These are phyloP conservation scores for Lordiphosa collinella DNA, from an alignment of 1,140 invertebrate genomes.

Conservation along the genomic window DNA sequence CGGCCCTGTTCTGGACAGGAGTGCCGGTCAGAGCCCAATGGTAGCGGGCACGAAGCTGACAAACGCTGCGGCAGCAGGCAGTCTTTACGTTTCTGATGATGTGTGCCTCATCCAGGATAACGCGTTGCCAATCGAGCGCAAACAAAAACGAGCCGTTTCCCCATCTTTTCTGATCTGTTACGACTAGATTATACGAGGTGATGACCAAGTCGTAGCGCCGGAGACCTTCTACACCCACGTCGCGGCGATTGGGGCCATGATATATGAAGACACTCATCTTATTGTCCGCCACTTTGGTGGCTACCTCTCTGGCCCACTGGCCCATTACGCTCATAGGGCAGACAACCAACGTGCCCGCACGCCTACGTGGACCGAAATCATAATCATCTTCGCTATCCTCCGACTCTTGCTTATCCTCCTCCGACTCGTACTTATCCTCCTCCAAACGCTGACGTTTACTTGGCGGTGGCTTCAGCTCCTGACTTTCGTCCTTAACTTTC, in stretches of 20 bases:
- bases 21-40: constrained; percentile 53
- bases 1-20: constrained; percentile 39
- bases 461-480: not conserved
- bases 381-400: not conserved
- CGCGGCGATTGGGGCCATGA: constrained; percentile 32
- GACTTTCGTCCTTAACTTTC: not conserved
- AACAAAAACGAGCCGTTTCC: constrained; percentile 26
- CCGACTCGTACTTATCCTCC: not conserved
- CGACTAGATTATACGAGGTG: constrained; percentile 32
- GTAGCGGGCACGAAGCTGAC: constrained; percentile 8
- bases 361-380: not conserved
- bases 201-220: constrained; percentile 30
- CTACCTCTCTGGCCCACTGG: constrained; percentile 37
- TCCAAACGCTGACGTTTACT: not conserved
- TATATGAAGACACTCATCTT: constrained; percentile 20
- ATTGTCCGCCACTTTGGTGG: constrained; percentile 26
- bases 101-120: constrained; percentile 51
- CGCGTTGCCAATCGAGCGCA: constrained; percentile 27
- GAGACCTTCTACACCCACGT: constrained; percentile 9
- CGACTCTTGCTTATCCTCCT: not conserved
- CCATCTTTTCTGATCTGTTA: constrained; percentile 7
- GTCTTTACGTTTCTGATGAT: constrained; percentile 33
- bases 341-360: constrained; percentile 32
- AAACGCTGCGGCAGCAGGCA: constrained; percentile 8
- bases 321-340: constrained; percentile 47